Evolutionary conservation across 2,113 vertebrate species (phyloP).

Genomic region (Callaeas wilsoni): DNA sequence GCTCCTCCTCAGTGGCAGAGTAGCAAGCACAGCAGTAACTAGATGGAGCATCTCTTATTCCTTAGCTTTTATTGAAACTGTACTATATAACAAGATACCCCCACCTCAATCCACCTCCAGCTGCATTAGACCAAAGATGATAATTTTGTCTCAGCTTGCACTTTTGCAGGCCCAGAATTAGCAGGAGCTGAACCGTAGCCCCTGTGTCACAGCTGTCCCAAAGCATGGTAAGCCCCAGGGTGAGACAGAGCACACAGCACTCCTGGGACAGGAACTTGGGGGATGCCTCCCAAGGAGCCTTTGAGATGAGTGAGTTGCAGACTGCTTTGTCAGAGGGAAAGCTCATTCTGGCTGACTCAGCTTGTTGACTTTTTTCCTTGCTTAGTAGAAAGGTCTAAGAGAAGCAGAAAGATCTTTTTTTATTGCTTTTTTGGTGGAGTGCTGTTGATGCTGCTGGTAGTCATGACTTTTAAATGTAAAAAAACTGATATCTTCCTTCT

Average conservation of each 20-base stretch:
- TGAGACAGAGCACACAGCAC: accelerated
- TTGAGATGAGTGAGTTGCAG: neutral
- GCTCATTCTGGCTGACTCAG: neutral
- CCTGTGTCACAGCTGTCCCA: neutral
- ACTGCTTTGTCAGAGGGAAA: neutral
- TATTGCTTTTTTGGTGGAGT: neutral
- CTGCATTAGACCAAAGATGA: neutral
- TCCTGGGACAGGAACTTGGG: neutral
- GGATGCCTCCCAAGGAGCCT: neutral
- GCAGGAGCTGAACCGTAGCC: neutral
- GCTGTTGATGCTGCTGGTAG: neutral
- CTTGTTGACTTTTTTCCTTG: neutral
- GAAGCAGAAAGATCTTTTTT: neutral
- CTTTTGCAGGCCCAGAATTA: neutral
- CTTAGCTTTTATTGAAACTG: neutral
- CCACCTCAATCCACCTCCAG: neutral
- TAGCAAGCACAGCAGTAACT: neutral
- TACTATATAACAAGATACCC: neutral
- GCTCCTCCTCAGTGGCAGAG: neutral
- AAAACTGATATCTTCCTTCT: neutral
- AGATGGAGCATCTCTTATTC: neutral
- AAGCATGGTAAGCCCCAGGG: neutral
- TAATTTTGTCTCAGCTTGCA: neutral
- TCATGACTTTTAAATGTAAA: neutral
- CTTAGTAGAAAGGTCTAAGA: neutral